A percentile compares a stretch with the other conserved stretches of the same genome.
These are phyloP conservation scores for Prosapia bicincta DNA, from an alignment of 2,888 invertebrate species.

Conservation along the genomic window DNA sequence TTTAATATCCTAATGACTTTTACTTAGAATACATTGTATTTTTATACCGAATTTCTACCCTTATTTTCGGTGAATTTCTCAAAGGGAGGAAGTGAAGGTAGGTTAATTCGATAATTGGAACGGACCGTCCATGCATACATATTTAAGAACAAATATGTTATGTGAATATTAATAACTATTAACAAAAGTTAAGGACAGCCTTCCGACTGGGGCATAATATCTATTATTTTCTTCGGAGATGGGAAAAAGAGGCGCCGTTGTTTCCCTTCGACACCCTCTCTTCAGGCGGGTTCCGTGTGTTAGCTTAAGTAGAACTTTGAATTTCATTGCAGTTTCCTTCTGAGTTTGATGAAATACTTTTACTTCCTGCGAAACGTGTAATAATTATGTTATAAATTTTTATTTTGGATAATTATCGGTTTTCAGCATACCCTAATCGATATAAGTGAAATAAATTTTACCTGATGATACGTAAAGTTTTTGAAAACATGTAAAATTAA, in stretches of 20 bases:
- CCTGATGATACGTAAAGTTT: too few species aligned
- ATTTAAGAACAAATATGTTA: neutral
- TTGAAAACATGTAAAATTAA: too few species aligned
- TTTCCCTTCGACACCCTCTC: too few species aligned
- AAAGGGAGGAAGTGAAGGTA: neutral
- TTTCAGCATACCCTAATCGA: too few species aligned
- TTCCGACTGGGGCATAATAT: neutral
- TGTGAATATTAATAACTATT: neutral
- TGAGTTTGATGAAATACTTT: too few species aligned
- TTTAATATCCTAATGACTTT: slow-evolving; percentile 2
- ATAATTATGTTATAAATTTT: too few species aligned
- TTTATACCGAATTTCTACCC: neutral
- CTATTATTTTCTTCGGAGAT: neutral
- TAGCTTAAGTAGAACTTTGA: too few species aligned
- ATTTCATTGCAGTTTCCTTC: too few species aligned
- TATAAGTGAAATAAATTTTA: too few species aligned
- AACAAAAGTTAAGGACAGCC: neutral
- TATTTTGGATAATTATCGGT: too few species aligned
- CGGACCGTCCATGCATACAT: neutral
- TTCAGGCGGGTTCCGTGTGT: too few species aligned
- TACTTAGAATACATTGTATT: neutral
- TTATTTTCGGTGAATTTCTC: neutral
- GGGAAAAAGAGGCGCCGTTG: neutral
- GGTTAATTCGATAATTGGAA: neutral
- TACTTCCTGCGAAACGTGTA: too few species aligned